phyloP scores from a whole-genome alignment of 2,113 vertebrate genomes.

The Microtus oregoni region DNA sequence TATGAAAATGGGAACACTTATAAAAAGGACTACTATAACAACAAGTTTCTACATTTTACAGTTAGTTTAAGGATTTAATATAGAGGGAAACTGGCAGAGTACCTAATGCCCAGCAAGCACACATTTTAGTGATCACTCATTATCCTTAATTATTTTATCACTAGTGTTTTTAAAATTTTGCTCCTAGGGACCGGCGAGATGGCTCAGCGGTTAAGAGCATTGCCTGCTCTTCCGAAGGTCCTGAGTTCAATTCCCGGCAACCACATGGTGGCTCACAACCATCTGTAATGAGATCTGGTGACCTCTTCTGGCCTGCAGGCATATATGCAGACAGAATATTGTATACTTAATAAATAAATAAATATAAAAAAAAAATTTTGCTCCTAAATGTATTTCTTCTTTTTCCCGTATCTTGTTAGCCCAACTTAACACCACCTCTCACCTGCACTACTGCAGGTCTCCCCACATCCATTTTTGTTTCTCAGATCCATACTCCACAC shows the following conservation, averaged over 20 bases:
- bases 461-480: slow-evolving; percentile 57
- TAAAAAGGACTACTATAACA: neutral
- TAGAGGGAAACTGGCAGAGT: neutral
- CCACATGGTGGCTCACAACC: no score
- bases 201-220: no score
- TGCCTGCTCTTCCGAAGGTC: no score
- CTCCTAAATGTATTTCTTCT: neutral
- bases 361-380: no score
- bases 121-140: neutral
- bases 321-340: no score
- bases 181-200: no score
- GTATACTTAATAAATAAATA: no score
- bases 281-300: no score
- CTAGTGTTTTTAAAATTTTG: neutral
- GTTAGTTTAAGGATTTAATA: neutral
- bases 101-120: neutral
- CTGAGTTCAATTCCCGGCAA: no score
- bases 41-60: neutral
- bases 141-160: neutral
- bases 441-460: slow-evolving; percentile 50
- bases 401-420: neutral
- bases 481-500: slow-evolving; percentile 49
- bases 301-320: no score
- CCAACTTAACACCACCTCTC: neutral
- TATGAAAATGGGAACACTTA: neutral